Percentiles rank a stretch among this genome's conserved stretches.
Conservation (phyloP, 2,113 vertebrate species). For the Chaetops frenatus region DNA sequence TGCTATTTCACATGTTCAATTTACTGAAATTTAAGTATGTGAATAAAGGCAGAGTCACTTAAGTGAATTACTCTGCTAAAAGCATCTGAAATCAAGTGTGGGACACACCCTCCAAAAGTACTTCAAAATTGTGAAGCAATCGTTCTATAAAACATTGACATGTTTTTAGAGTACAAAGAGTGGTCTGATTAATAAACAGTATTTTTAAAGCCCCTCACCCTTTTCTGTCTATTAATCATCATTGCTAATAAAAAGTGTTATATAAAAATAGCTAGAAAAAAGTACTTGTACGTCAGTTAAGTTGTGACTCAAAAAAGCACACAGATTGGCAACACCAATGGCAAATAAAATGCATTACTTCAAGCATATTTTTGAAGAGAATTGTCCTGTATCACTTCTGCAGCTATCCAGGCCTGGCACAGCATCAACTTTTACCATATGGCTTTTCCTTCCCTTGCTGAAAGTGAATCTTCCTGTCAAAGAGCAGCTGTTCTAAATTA, state of each 20-base stretch:
- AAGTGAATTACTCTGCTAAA: background rate
- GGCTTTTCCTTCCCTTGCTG: constrained; percentile 28
- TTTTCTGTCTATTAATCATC: background rate
- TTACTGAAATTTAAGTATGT: background rate
- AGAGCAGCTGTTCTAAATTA: constrained; percentile 65
- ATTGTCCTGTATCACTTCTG: background rate
- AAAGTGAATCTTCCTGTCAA: constrained; percentile 54
- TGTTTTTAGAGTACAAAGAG: background rate
- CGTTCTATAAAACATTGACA: background rate
- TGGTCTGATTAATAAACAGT: background rate
- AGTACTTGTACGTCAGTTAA: background rate
- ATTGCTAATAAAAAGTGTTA: background rate
- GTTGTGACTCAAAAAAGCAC: background rate
- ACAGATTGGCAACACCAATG: background rate
- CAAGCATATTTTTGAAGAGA: background rate
- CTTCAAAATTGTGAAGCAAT: background rate
- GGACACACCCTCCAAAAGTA: background rate
- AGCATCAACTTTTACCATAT: constrained; percentile 8
- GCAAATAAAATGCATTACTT: background rate
- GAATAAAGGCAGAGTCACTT: background rate
- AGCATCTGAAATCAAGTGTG: background rate
- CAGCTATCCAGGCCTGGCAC: constrained; percentile 2
- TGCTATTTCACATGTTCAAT: background rate
- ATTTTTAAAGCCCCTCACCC: background rate
- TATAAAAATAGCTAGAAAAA: background rate